Percentiles rank a stretch among this genome's conserved stretches.
phyloP scores from a whole-genome alignment of 2,113 vertebrate genomes.

The Semnornis frantzii region DNA sequence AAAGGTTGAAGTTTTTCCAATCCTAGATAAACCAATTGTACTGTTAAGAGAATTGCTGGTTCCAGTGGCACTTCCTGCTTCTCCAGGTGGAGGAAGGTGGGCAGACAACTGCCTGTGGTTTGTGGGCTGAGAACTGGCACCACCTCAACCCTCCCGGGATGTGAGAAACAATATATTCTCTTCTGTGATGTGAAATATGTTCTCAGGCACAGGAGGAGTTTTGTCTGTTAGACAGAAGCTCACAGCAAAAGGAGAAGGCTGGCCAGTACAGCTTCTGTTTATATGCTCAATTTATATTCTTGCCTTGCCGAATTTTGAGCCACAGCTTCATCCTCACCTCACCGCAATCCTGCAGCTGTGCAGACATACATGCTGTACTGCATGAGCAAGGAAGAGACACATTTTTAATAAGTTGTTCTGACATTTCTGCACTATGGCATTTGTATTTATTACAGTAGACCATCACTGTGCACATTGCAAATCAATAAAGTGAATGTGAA shows the following conservation, averaged over 20 bases:
- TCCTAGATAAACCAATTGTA: not conserved
- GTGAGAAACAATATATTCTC: not conserved
- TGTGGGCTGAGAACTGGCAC: not conserved
- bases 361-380: not conserved
- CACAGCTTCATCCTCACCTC: not conserved
- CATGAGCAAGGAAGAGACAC: not conserved
- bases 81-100: not conserved
- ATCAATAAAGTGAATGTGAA: constrained; percentile 63
- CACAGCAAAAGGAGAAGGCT: not conserved
- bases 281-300: constrained; percentile 15
- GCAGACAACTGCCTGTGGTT: not conserved
- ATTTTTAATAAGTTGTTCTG: constrained; percentile 63
- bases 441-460: constrained; percentile 63
- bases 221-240: not conserved
- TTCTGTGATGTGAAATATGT: not conserved
- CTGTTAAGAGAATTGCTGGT: not conserved
- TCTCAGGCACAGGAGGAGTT: not conserved
- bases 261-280: not conserved
- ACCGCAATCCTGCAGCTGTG: not conserved
- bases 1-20: not conserved
- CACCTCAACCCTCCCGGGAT: not conserved
- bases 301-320: not conserved
- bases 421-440: constrained; percentile 56
- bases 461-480: constrained; percentile 56
- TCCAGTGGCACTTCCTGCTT: not conserved